Percentiles rank a stretch among this genome's conserved stretches.
These are phyloP conservation scores for Catamblyrhynchus diadema DNA, from an alignment of 2,797 vertebrate species.

Conservation along the genomic window DNA sequence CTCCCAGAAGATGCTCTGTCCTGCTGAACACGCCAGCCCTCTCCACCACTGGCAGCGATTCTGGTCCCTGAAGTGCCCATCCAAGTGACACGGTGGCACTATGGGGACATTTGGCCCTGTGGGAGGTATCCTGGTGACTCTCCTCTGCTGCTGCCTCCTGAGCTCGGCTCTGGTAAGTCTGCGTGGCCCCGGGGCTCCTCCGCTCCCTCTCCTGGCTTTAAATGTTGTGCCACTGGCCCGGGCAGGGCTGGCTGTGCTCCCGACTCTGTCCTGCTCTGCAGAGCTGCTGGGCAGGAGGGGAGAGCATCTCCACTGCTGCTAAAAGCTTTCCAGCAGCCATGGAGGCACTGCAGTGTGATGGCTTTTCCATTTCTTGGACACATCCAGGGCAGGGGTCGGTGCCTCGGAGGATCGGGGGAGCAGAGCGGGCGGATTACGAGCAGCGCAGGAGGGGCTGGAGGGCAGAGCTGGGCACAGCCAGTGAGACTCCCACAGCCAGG, in stretches of 20 bases:
- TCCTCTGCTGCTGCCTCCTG: slow-evolving; percentile 47
- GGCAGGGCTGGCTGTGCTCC: not conserved
- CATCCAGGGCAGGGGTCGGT: not conserved
- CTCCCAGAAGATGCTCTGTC: slow-evolving; percentile 11
- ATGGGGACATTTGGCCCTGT: not conserved
- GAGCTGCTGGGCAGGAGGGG: not conserved
- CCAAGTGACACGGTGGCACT: not conserved
- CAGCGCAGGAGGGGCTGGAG: not conserved
- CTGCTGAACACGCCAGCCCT: not conserved
- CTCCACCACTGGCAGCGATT: not conserved
- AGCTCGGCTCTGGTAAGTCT: slow-evolving; percentile 54
- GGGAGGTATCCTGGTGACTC: not conserved
- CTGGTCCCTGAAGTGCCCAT: not conserved
- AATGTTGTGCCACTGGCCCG: fast-evolving
- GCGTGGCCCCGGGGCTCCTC: not conserved
- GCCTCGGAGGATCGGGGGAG: fast-evolving
- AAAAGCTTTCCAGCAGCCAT: not conserved
- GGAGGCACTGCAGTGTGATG: fast-evolving
- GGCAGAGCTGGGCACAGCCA: not conserved
- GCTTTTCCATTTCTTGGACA: not conserved
- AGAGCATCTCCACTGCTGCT: not conserved
- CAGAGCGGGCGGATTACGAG: fast-evolving
- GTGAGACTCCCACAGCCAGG: not conserved
- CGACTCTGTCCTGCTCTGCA: fast-evolving
- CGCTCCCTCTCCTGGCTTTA: not conserved